Evolutionary conservation across 2,888 invertebrate species (phyloP), one percentile per base, ranked within the genome.

Genomic region (Drosophila emarginata): DNA sequence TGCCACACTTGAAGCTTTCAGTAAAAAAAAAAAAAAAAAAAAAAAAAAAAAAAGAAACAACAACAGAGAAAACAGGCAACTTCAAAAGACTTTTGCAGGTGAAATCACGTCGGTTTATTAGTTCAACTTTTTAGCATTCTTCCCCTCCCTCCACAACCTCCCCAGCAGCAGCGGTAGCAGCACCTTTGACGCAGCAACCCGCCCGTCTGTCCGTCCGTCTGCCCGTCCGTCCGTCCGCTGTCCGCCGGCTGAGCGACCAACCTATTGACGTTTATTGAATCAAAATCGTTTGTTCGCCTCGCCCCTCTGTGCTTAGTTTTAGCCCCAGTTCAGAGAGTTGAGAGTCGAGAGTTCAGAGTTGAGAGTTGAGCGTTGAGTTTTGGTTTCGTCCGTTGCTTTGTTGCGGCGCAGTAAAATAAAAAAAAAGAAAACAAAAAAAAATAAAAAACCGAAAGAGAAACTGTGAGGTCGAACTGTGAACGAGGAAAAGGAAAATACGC

Each of bases 181-280:
- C 45, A 45, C 45, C 45, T 45, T 45, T 45, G 45, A 45, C 45
- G 45, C 11, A 21, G 18, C 45, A 45, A 18, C 9, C 11, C 54
- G 9, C 32, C 52, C 9, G 6, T 32, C n/a, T n/a, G n/a, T n/a
- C n/a, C n/a, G n/a, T n/a, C n/a, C n/a, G n/a, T n/a, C n/a, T n/a
- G n/a, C n/a, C n/a, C n/a, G n/a, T n/a, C n/a, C n/a, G n/a, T n/a
- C n/a, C 32, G 14, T 28, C 53, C 28, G n/a, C 21, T 21, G 36
- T 32, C 51, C 36, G 21, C 11, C 21, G 23, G 3, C 26, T 36
- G n/a, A 32, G 18, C 61, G 28, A 61, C 71, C 61, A 71, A 79
- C 61, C 69, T 76, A 86, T 76, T 83, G 86, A 83, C 83, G 86
- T 82, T 82, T 83, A 82, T 82, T 82, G 80, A 82, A 82, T 82